A percentile compares a stretch with the other conserved stretches of the same genome.
Evolutionary conservation across 2,113 vertebrate species (phyloP).

Genomic region (Campylorhamphus procurvoides): DNA sequence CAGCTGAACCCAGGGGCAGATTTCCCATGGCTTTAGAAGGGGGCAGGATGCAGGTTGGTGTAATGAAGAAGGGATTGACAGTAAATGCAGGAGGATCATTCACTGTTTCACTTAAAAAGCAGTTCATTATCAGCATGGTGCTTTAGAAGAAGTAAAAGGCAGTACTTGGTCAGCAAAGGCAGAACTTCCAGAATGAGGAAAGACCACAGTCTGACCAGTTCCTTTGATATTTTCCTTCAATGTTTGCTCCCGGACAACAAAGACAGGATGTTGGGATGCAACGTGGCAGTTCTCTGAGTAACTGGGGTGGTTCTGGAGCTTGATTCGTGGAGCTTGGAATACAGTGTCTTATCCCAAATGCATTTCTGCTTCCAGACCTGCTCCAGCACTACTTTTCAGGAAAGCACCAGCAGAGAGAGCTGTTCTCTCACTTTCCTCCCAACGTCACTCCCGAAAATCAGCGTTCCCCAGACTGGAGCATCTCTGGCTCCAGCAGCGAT

Average conservation of each 20-base stretch:
- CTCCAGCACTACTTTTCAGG: not conserved
- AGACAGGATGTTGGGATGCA: not conserved
- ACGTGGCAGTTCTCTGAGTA: not conserved
- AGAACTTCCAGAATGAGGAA: not conserved
- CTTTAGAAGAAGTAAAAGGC: not conserved
- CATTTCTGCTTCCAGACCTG: not conserved
- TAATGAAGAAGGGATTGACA: not conserved
- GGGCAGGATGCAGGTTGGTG: accelerated
- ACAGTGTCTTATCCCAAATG: accelerated
- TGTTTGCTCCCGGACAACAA: not conserved
- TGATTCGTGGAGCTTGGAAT: not conserved
- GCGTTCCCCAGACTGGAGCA: not conserved
- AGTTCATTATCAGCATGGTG: not conserved
- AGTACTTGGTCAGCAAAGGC: not conserved
- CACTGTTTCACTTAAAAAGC: not conserved
- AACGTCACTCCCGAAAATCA: not conserved
- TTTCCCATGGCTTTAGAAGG: not conserved
- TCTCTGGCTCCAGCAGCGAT: not conserved
- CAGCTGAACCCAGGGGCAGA: not conserved
- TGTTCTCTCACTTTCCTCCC: constrained; percentile 49
- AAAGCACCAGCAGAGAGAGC: constrained; percentile 68
- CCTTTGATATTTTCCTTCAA: not conserved
- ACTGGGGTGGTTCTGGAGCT: not conserved
- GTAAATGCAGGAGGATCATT: not conserved
- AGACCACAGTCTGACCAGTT: not conserved